A percentile compares a stretch with the other conserved stretches of the same genome.
Conservation (phyloP, 2,797 vertebrate genomes). For the Centroberyx gerrardi region DNA sequence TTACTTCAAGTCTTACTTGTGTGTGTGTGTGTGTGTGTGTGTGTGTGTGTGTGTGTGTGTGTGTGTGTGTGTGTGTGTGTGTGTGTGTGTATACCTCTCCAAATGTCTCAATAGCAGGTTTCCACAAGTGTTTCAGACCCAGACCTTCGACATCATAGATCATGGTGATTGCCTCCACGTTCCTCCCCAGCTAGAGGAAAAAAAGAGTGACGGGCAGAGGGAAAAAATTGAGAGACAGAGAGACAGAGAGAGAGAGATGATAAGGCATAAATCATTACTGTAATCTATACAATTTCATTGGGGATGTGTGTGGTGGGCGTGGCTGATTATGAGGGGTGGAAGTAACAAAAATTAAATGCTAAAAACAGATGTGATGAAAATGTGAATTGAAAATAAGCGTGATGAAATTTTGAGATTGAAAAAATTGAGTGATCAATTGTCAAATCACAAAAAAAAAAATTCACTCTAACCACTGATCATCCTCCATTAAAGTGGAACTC, state of each 20-base stretch:
- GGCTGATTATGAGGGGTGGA: too few relatives aligned
- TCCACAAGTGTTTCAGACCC: constrained; percentile 96
- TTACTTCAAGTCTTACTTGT: neutral
- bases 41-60: constrained; percentile 1
- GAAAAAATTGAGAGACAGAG: neutral
- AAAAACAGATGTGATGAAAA: too few relatives aligned
- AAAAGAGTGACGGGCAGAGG: neutral
- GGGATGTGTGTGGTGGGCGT: too few relatives aligned
- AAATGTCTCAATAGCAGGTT: constrained; percentile 93
- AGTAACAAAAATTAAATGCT: too few relatives aligned
- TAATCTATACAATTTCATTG: too few relatives aligned
- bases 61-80: neutral
- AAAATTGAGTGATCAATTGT: neutral
- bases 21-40: constrained; percentile 10
- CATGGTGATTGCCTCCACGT: constrained; percentile 92
- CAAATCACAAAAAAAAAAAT: too few relatives aligned
- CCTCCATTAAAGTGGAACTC: too few relatives aligned
- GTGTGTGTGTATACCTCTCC: constrained; percentile 86
- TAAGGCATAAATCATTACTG: neutral
- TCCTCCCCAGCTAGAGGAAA: constrained; percentile 89
- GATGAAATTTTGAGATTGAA: neutral
- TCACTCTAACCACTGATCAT: too few relatives aligned
- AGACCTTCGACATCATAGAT: constrained; percentile 96
- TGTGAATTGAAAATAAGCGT: too few relatives aligned
- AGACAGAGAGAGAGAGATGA: neutral